Evolutionary conservation across 92 coral and sea anemone species (phyloP).

Genomic region (Plumapathes pennacea): DNA sequence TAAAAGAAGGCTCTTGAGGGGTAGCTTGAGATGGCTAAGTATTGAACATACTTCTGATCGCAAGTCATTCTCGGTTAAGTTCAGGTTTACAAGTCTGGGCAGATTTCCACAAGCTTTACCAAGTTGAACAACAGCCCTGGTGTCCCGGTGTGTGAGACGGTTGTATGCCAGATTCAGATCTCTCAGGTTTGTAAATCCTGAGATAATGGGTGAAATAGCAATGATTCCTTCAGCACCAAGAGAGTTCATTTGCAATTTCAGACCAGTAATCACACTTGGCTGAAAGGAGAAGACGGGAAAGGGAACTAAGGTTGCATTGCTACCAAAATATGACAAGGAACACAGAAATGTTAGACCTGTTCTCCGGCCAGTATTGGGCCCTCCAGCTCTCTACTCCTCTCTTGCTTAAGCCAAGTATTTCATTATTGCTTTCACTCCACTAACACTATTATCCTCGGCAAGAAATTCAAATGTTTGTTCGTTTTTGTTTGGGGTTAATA

Average conservation of each 20-base stretch:
- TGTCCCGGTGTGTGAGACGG: conserved; percentile 26
- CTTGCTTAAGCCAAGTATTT: no score
- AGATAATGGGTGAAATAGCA: conserved; percentile 21
- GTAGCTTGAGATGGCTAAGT: conserved; percentile 30
- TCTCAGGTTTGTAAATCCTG: conserved; percentile 51
- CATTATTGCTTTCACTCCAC: no score
- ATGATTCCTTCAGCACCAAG: conserved; percentile 44
- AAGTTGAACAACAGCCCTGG: conserved; percentile 26
- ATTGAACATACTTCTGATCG: conserved; percentile 34
- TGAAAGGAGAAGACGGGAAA: conserved; percentile 21
- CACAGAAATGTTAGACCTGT: no score
- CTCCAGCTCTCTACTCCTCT: no score
- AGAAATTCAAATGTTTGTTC: no score
- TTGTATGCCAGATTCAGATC: conserved; percentile 74
- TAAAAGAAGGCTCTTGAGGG: conserved; percentile 57
- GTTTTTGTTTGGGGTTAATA: no score
- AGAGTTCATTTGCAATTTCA: conserved; percentile 59
- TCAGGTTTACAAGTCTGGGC: conserved; percentile 52
- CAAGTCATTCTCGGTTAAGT: conserved; percentile 66
- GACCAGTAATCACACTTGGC: conserved; percentile 57
- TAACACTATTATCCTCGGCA: no score
- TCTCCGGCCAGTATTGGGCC: no score
- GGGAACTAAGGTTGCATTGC: no score
- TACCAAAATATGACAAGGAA: no score
- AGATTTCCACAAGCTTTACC: conserved; percentile 49